Evolutionary conservation across 2,888 invertebrate genomes (phyloP).

Genomic region (Drosophila stalkeri): DNA sequence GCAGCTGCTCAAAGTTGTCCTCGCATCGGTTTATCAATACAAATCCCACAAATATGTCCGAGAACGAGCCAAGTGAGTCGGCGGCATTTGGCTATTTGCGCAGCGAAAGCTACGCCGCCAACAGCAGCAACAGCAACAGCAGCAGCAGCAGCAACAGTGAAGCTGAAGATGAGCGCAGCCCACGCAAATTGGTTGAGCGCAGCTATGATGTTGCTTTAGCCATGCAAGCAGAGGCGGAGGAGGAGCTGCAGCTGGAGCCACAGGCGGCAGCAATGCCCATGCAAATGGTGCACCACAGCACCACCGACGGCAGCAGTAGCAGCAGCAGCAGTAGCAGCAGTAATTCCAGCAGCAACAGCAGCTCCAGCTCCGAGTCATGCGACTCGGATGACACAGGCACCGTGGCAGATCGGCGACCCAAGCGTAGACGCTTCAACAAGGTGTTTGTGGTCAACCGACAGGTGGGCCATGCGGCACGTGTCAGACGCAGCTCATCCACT

Average conservation of each 20-base stretch:
- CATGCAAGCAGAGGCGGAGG: constrained; percentile 39
- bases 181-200: constrained; percentile 75
- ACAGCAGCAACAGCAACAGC: constrained; percentile 50
- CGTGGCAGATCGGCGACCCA: constrained; percentile 86
- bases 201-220: constrained; percentile 80
- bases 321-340: constrained; percentile 74
- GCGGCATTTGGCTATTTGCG: constrained; percentile 52
- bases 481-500: constrained; percentile 86
- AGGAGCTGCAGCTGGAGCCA: neutral
- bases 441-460: constrained; percentile 89
- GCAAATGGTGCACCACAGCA: constrained; percentile 60
- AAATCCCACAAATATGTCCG: constrained; percentile 51
- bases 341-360: constrained; percentile 76
- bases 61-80: constrained; percentile 28
- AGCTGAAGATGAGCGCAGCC: constrained; percentile 37
- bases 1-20: constrained; percentile 36
- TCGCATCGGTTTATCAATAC: constrained; percentile 49
- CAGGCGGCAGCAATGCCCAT: constrained; percentile 6
- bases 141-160: constrained; percentile 49
- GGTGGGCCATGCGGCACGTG: constrained; percentile 49
- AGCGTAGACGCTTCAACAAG: constrained; percentile 87
- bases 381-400: constrained; percentile 87
- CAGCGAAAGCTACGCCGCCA: constrained; percentile 68
- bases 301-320: constrained; percentile 67
- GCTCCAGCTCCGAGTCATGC: constrained; percentile 84